Evolutionary conservation across 2,888 invertebrate species (phyloP), one percentile per base, ranked within the genome.

Genomic region (Alcis repandata): DNA sequence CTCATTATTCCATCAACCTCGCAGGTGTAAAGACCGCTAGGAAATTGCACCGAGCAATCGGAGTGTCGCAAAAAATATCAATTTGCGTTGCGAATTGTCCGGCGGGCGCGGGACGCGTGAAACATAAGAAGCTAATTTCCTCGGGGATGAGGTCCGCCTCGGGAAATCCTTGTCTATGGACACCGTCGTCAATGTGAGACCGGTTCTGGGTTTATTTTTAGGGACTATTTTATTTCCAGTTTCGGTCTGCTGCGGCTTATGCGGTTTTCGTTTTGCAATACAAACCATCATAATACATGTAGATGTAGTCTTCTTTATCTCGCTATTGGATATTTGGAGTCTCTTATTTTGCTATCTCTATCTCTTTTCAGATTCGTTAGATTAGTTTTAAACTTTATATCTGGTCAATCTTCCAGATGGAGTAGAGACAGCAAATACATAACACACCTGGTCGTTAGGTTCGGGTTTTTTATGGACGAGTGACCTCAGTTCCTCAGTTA

Each of bases 51-150:
- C 74, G 77, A 69, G 71, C 81, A 84, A 88, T 83, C 80, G 74
- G 71, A 76, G 77, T 79, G 79, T 75, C 75, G 79, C 82, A 87
- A 88, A 88, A 89, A 87, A 88, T 85, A 86, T 81, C 82, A 87
- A 86, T 88, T 88, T 84, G 79, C 84, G 75, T 82, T 76, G 76
- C 73, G 72, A 79, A 88, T 87, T 85, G 87, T 88, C 83, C 81
- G 71, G 68, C 71, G 79, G 48, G 59, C 27, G 46, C 45, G 59
- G 63, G 79, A 84, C 81, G 83, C 83, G 83, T 87, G 83, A 84
- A 85, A 88, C 84, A 85, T 83, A 87, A 88, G 86, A 86, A 86
- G 80, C 82, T 89, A 87, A 90, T 91, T 90, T 89, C 89, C 89
- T 90, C 72, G 77, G 88, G 90, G 88, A 89, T 83, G 79, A 75